A percentile compares a stretch with the other conserved stretches of the same genome.
phyloP scores from a whole-genome alignment of 2,113 vertebrate genomes.

The Parotia lawesii region DNA sequence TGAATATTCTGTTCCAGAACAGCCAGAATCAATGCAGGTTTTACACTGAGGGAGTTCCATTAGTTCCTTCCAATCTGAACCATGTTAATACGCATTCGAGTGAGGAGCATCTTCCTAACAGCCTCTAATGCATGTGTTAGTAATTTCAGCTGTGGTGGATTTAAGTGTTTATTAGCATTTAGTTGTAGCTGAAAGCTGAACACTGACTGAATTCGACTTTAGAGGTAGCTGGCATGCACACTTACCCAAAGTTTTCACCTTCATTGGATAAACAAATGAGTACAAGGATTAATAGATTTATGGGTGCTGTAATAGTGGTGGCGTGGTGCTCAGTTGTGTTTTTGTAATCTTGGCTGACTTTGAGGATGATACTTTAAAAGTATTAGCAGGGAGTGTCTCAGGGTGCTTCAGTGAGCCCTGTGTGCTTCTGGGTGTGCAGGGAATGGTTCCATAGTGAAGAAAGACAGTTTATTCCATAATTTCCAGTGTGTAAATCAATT shows the following conservation, averaged over 20 bases:
- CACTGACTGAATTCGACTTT: not conserved
- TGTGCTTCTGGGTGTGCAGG: not conserved
- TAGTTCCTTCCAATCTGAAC: not conserved
- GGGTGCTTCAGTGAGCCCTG: not conserved
- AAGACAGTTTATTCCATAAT: not conserved
- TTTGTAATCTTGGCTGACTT: not conserved
- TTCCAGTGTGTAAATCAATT: not conserved
- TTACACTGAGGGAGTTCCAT: not conserved
- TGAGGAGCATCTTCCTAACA: not conserved
- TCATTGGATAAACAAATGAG: not conserved
- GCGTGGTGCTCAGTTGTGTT: not conserved
- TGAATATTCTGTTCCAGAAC: not conserved
- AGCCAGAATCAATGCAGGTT: not conserved
- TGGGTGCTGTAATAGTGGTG: not conserved
- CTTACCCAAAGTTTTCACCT: not conserved
- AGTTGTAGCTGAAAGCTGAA: not conserved
- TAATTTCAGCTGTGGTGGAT: not conserved
- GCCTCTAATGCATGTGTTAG: not conserved
- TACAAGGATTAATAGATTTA: not conserved
- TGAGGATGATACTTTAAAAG: not conserved
- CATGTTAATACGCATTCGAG: not conserved
- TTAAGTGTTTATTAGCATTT: not conserved
- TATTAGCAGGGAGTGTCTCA: not conserved
- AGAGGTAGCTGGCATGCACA: not conserved
- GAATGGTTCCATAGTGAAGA: not conserved